Conservation (phyloP, 92 coral and sea anemone species). For the Montipora capitata region DNA sequence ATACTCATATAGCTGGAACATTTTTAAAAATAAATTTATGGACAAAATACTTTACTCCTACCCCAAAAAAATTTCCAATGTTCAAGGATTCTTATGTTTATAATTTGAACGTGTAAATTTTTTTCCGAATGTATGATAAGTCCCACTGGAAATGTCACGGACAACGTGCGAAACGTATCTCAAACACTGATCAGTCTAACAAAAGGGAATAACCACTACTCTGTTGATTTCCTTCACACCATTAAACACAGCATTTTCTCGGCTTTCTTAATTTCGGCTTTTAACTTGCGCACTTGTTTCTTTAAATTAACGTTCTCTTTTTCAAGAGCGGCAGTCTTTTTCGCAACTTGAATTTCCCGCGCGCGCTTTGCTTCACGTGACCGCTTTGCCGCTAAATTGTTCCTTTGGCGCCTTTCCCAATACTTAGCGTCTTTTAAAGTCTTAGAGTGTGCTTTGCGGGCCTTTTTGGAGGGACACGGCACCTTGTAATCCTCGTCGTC, state of each 20-base stretch:
- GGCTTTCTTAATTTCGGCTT: slow-evolving; percentile 22
- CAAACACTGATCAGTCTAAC: no score
- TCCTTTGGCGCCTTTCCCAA: slow-evolving; percentile 76
- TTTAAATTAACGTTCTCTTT: slow-evolving; percentile 65
- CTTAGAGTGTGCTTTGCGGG: not conserved
- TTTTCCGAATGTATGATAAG: no score
- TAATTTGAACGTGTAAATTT: no score
- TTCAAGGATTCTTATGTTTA: no score
- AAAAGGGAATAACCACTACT: no score
- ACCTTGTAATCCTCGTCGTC: slow-evolving; percentile 17
- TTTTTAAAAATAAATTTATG: no score
- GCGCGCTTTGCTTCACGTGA: slow-evolving; percentile 85
- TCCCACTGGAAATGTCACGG: no score
- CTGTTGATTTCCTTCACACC: not conserved
- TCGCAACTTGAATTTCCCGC: slow-evolving; percentile 55
- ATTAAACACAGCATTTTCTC: slow-evolving; percentile 32
- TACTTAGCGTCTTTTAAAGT: slow-evolving; percentile 57
- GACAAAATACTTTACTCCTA: no score
- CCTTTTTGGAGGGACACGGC: slow-evolving; percentile 8
- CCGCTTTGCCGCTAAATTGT: slow-evolving; percentile 79
- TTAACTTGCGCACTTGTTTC: slow-evolving; percentile 39
- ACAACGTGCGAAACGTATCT: no score
- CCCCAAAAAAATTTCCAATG: no score
- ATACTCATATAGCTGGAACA: no score
- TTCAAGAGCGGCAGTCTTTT: slow-evolving; percentile 62